Conservation (phyloP, 2,888 invertebrate genomes). For the Drosophila maculinotata region DNA sequence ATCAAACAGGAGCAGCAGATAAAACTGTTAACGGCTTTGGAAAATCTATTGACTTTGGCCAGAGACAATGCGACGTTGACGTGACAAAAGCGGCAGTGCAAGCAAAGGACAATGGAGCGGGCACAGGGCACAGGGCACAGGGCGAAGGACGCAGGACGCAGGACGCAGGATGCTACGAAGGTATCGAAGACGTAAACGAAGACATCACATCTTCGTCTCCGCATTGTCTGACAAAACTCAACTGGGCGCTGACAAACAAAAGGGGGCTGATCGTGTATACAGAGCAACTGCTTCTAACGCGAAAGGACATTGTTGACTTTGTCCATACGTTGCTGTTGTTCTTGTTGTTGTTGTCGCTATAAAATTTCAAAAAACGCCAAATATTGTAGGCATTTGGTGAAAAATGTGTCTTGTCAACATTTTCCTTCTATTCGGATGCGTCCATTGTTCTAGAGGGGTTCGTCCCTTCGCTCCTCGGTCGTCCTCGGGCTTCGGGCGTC, state of each 20-base stretch:
- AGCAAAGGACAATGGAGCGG: conserved; percentile 44
- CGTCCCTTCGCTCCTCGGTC: conserved; percentile 1
- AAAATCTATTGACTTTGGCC: conserved; percentile 72
- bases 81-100: conserved; percentile 62
- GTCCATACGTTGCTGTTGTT: conserved; percentile 14
- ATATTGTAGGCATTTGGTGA: conserved; percentile 72
- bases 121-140: background rate
- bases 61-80: conserved; percentile 55
- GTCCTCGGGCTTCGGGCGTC: conserved; percentile 10
- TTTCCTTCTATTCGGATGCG: conserved; percentile 74
- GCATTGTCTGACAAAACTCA: conserved; percentile 69
- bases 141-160: conserved; percentile 6
- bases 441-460: conserved; percentile 57
- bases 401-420: conserved; percentile 72
- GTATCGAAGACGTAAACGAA: conserved; percentile 31
- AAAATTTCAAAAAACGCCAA: conserved; percentile 69
- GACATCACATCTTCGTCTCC: conserved; percentile 66
- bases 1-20: conserved; percentile 46
- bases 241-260: conserved; percentile 71
- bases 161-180: conserved; percentile 12
- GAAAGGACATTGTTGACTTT: conserved; percentile 62
- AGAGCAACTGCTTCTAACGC: conserved; percentile 37
- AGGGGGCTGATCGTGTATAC: conserved; percentile 82
- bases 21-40: conserved; percentile 65
- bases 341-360: conserved; percentile 51